Base-by-base conservation (phyloP, 1,140 invertebrate genomes). In the Patella vulgata region DNA sequence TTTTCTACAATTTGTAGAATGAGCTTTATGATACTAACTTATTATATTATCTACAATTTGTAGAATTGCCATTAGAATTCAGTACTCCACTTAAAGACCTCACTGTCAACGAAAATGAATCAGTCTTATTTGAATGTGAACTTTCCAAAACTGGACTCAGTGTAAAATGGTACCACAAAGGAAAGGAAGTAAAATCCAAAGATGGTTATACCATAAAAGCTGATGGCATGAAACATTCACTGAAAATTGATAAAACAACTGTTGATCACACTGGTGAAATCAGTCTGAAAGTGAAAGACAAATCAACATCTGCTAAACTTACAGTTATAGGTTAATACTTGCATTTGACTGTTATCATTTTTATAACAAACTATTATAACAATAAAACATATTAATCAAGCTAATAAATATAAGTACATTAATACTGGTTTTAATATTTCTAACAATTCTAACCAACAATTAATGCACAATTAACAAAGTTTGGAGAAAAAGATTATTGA, bases 141-240 rank as follows among this genome's bases (percentile, higher is more conserved):
- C 70, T 83, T 14, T 79, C 75, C 54, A 78, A 77, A 55, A 82
- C 84, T 52, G 82, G 78, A 31, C 70, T 72, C 44, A 80, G 76
- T 48, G 80, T 84, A 21, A 83, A 80, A 62, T 87, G 86, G 85
- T 80, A 80, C 53, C 80, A 85, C 28, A 80, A 86, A 52, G 83
- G 80, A 21, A 67, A 77, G 48, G 75, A 80, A 57, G 75, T 82
- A 33, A 36, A 36, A 14, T 65, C 67, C 31, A 71, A 72, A 42
- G 72, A 79, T 57, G 92, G 94, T 63, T 88, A 95, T 48, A 92
- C 94, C 25, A 75, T 83, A 8, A 59, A 74, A 23, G 55, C 67
- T 42, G 76, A 81, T 21, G 74, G 73, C 9, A 69, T 61, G 8
- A 61, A 68, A 8, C 80, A 82, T 52, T 77, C 66, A 44, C 63